These are phyloP conservation scores for Anarrhichthys ocellatus DNA, from an alignment of 2,113 vertebrate species.

Conservation along the genomic window DNA sequence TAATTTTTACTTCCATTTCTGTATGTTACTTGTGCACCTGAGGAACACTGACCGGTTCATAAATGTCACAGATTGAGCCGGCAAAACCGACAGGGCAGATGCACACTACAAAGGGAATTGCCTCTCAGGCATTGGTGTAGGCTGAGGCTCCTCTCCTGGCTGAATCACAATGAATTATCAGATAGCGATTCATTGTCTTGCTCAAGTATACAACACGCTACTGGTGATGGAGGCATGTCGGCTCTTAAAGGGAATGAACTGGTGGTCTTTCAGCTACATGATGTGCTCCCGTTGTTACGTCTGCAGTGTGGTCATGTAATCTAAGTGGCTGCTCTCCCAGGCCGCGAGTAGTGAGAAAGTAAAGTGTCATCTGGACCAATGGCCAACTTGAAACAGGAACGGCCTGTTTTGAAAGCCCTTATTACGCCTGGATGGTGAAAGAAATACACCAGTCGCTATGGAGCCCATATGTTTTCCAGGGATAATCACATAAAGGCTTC, in stretches of 20 bases:
- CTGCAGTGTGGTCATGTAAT: conserved; percentile 6
- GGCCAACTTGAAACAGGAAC: conserved; percentile 42
- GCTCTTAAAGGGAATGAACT: background rate
- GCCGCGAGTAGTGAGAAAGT: background rate
- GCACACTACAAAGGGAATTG: background rate
- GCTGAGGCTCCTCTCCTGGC: background rate
- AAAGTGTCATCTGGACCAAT: conserved; percentile 19
- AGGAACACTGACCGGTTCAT: background rate
- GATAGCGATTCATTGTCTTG: background rate
- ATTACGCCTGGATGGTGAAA: conserved; percentile 19
- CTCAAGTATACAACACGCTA: conserved; percentile 6
- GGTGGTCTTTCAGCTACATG: background rate
- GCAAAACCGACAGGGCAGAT: background rate
- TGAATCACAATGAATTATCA: conserved; percentile 36
- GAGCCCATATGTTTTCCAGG: conserved; percentile 57
- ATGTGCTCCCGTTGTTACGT: conserved; percentile 4
- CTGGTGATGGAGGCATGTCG: background rate
- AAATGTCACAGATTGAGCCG: conserved; percentile 26
- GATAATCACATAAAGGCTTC: conserved; percentile 49
- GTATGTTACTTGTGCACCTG: background rate
- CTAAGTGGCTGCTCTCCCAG: conserved; percentile 7
- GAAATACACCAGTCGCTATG: conserved; percentile 64
- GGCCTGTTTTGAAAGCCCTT: conserved; percentile 23
- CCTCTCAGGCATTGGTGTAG: background rate
- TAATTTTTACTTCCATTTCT: background rate